Evolutionary conservation across 2,888 invertebrate species (phyloP), one percentile per base, ranked within the genome.

Genomic region (Chrysolina haemoptera): DNA sequence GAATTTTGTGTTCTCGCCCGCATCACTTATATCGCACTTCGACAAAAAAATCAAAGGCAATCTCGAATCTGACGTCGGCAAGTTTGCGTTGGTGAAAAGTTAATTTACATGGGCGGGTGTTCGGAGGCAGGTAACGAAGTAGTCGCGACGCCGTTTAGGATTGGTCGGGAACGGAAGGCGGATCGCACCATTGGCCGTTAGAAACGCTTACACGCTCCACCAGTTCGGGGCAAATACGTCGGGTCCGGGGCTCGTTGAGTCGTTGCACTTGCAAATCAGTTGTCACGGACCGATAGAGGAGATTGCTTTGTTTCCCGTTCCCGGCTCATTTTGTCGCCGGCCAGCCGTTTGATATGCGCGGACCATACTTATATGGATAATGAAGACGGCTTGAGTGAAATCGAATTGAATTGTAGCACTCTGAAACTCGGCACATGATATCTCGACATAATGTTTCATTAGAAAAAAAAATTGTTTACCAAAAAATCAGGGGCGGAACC

Each of bases 171-270:
- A 75, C 67, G 74, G 77, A 78, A 77, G 77, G 79, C 81, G 79
- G 79, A 78, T 77, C 77, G 82, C 80, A 81, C 84, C 78, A 85
- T 84, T 84, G 84, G 84, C 80, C 80, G 82, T 82, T 82, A 80
- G 71, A 73, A 79, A 76, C 82, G 78, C 82, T 85, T 85, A 83
- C 82, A 84, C 84, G 84, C 85, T 85, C 84, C 84, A 85, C 84
- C 84, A 83, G 83, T 76, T 81, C 78, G 75, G 22, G 53, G 55
- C 35, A 50, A 43, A 67, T 40, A 18, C 40, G 63, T 43, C 14
- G 63, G 63, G 43, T n/a, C n/a, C n/a, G n/a, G n/a, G n/a, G n/a
- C n/a, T n/a, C n/a, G n/a, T n/a, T n/a, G 63, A n/a, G 14, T 59
- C 59, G 35, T 27, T 27, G 59, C 59, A 59, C 59, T 59, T 59